Evolutionary conservation across 2,797 vertebrate genomes (phyloP), one percentile per base, ranked within the genome.

Genomic region (Myotis pilosus): DNA sequence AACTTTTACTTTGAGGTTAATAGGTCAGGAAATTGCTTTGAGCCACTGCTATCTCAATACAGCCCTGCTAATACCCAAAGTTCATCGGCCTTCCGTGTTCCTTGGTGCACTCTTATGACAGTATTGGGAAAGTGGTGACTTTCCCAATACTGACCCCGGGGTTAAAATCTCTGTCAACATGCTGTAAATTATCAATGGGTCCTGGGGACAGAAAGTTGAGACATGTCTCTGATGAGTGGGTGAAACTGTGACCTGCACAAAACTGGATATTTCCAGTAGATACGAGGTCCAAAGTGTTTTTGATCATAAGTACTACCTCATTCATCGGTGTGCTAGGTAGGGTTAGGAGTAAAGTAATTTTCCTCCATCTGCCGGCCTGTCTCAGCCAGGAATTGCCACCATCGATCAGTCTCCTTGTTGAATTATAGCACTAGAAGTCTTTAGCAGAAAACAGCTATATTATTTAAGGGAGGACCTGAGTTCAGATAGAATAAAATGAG

Each of bases 111-210:
- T 47, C 47, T 47, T 47, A 47, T 47, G 11, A 55, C 49, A 38
- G 68, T 38, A 15, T 47, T 96, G 92, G 92, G 84, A 55, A 86
- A 95, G 79, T 83, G n/a, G 95, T 93, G 47, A 4, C n/a, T 95
- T 96, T 5, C 38, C n/a, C n/a, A n/a, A n/a, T n/a, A n/a, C n/a
- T n/a, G n/a, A n/a, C 96, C 74, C 74, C 69, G 84, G 47, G 41
- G 41, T 97, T 97, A 97, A 97, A 90, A 93, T 66, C 55, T 96
- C 95, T 83, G 68, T 95, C 97, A 97, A 97, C 87, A 98, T 57
- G 12, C 89, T 97, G 98, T 98, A 98, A 98, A 98, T 98, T 91
- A 98, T 98, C 98, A 98, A 90, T 69, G 86, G 57, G 47, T 51
- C 87, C n/a, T 82, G 53, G 64, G 87, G 51, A 53, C 83, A 92